Conservation (phyloP, 2,113 vertebrate species). For the Polypterus bichir region DNA sequence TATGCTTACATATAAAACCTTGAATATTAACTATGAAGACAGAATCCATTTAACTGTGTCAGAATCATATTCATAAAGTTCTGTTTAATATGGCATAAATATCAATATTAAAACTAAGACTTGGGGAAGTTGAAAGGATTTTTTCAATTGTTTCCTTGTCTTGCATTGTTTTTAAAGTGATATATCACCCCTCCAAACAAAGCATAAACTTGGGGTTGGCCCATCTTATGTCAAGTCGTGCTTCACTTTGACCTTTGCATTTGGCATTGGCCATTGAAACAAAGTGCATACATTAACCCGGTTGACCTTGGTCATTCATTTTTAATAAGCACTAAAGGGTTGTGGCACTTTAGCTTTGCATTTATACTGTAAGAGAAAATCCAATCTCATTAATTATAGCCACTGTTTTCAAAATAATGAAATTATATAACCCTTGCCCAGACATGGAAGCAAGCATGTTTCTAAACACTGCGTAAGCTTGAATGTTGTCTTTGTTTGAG, state of each 20-base stretch:
- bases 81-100: too few species aligned
- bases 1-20: too few species aligned
- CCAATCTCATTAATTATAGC: not conserved
- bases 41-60: too few species aligned
- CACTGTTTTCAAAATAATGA: too few species aligned
- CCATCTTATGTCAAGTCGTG: conserved; percentile 33
- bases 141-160: conserved; percentile 53
- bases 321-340: conserved; percentile 38
- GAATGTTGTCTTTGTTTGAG: too few species aligned
- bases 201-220: conserved; percentile 43
- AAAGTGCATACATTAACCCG: conserved; percentile 45
- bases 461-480: too few species aligned
- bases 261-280: conserved; percentile 42
- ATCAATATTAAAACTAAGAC: too few species aligned
- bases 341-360: conserved; percentile 16
- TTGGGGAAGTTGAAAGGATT: conserved; percentile 43
- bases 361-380: not conserved
- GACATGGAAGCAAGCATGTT: too few species aligned
- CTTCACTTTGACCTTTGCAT: conserved; percentile 58
- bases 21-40: too few species aligned
- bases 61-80: too few species aligned
- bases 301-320: conserved; percentile 46
- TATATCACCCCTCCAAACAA: conserved; percentile 54
- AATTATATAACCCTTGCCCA: too few species aligned
- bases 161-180: conserved; percentile 43